Evolutionary conservation across 2,113 vertebrate species (phyloP).

Genomic region (Anhinga anhinga): DNA sequence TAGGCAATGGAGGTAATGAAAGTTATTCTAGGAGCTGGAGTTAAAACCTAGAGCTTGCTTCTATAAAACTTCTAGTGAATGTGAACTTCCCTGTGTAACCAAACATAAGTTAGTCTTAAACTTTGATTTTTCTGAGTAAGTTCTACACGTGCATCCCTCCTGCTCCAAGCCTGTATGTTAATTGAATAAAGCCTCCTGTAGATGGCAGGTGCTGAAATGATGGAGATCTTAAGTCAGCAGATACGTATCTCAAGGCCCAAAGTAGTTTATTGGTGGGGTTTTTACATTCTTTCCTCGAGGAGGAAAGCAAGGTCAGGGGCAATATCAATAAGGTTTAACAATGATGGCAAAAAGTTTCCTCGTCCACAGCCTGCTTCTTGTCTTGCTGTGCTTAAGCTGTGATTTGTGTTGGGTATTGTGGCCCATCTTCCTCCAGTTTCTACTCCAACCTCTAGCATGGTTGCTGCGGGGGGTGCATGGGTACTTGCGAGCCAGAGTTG

Average conservation of each 20-base stretch:
- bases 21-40: background rate
- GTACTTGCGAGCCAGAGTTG: background rate
- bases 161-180: background rate
- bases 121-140: background rate
- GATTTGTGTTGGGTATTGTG: background rate
- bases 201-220: background rate
- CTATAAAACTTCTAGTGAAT: background rate
- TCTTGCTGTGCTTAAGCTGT: background rate
- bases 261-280: background rate
- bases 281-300: background rate
- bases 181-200: background rate
- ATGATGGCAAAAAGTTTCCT: background rate
- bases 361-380: background rate
- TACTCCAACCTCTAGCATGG: rapidly evolving
- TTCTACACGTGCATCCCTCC: rapidly evolving
- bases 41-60: background rate
- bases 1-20: background rate
- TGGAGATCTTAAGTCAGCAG: background rate
- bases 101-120: background rate
- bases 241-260: background rate
- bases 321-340: background rate
- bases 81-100: background rate
- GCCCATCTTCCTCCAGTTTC: too few species aligned
- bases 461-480: rapidly evolving
- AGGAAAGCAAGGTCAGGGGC: background rate